These are phyloP conservation scores for Acronicta leporina DNA, from an alignment of 2,888 invertebrate genomes.

Conservation along the genomic window DNA sequence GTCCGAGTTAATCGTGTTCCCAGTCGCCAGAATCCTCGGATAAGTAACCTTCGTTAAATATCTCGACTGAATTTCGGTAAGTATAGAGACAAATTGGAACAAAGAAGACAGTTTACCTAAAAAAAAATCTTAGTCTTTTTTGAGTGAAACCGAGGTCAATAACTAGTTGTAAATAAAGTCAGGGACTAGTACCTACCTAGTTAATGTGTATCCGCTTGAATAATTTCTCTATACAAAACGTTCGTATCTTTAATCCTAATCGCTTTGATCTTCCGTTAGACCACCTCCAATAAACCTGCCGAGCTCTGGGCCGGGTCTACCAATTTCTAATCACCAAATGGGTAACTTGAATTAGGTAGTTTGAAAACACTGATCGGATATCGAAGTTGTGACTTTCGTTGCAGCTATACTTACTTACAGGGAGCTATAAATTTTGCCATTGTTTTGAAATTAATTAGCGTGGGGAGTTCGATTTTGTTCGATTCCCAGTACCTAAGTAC, in stretches of 20 bases:
- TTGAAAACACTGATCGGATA: conserved; percentile 32
- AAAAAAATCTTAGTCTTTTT: too few species aligned
- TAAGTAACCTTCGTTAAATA: too few species aligned
- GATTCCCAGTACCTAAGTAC: too few species aligned
- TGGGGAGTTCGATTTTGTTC: too few species aligned
- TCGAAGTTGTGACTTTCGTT: conserved; percentile 24
- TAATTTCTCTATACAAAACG: conserved; percentile 21
- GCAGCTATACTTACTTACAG: too few species aligned
- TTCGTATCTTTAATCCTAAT: conserved; percentile 17
- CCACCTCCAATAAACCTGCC: conserved; percentile 27
- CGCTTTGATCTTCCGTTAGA: conserved; percentile 53
- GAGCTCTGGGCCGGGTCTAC: conserved; percentile 5
- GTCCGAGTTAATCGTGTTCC: too few species aligned
- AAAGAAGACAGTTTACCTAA: too few species aligned
- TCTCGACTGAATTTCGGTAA: too few species aligned
- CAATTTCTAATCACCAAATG: conserved; percentile 30
- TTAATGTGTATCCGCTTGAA: conserved; percentile 21
- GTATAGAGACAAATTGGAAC: too few species aligned
- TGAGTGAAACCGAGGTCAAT: too few species aligned
- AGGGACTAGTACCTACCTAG: too few species aligned
- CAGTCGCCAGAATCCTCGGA: too few species aligned
- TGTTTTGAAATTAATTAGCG: not conserved
- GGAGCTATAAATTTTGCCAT: conserved; percentile 1
- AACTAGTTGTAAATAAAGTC: not conserved
- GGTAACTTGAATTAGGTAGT: conserved; percentile 29